Conservation (phyloP, 2,797 vertebrate genomes). For the Chiloscyllium punctatum region DNA sequence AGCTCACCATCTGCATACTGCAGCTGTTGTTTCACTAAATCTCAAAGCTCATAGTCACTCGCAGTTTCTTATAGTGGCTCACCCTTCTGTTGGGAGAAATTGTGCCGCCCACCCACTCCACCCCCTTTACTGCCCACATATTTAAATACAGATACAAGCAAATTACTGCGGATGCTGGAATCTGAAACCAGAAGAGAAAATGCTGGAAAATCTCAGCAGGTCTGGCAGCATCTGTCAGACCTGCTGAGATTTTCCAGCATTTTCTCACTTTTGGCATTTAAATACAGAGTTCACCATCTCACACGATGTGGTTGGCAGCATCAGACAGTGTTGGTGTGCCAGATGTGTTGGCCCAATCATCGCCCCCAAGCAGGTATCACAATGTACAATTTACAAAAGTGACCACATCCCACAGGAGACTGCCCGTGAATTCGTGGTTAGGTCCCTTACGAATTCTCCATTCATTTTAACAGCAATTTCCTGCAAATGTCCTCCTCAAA, state of each 20-base stretch:
- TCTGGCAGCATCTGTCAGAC: no score
- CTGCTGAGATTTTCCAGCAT: no score
- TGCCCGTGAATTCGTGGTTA: no score
- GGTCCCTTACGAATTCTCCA: background rate
- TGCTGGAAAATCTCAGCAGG: no score
- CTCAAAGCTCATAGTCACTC: no score
- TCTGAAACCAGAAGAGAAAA: no score
- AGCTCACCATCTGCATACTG: background rate
- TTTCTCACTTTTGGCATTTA: background rate
- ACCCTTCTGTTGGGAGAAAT: background rate
- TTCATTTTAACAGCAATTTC: background rate
- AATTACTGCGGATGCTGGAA: no score
- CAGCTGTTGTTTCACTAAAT: background rate
- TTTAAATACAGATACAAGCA: background rate
- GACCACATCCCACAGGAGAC: background rate
- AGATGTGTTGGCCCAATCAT: background rate
- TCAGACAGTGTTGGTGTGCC: background rate
- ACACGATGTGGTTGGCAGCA: background rate
- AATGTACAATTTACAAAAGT: background rate
- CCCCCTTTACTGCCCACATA: background rate
- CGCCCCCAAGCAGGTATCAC: no score
- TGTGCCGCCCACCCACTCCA: background rate
- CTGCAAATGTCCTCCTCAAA: background rate
- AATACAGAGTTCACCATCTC: background rate
- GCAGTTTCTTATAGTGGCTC: background rate